A percentile compares a stretch with the other conserved stretches of the same genome.
These are phyloP conservation scores for Saxidomus purpurata DNA, from an alignment of 1,140 invertebrate species.

Conservation along the genomic window DNA sequence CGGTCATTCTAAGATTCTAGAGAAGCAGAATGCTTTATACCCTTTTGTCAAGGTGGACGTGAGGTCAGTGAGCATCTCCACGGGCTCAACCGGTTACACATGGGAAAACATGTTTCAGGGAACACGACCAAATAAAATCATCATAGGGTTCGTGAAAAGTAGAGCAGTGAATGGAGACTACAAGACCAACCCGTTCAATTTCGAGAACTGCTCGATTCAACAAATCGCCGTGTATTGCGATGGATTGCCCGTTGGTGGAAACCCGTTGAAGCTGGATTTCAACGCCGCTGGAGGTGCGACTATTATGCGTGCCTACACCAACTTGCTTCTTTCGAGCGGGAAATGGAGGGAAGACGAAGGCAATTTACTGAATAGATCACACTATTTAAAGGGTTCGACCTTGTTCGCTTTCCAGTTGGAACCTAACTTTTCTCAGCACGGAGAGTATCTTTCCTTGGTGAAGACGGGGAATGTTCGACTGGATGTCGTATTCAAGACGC, in stretches of 20 bases:
- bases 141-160: slow-evolving; percentile 24
- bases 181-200: slow-evolving; percentile 14
- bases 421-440: slow-evolving; percentile 33
- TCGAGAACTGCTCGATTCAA: slow-evolving; percentile 33
- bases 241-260: background rate
- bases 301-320: slow-evolving; percentile 25
- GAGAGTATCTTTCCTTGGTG: slow-evolving; percentile 34
- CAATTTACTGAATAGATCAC: background rate
- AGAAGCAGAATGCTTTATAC: slow-evolving; percentile 32
- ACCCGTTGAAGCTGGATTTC: slow-evolving; percentile 6
- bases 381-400: slow-evolving; percentile 6
- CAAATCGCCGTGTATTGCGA: slow-evolving; percentile 28
- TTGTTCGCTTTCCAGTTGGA: slow-evolving; percentile 29
- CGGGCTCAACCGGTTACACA: background rate
- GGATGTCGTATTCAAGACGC: slow-evolving; percentile 34
- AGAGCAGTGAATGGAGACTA: background rate
- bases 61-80: background rate
- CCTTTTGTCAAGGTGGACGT: slow-evolving; percentile 13
- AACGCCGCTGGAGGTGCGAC: background rate
- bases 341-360: slow-evolving; percentile 53
- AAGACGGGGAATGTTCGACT: slow-evolving; percentile 34
- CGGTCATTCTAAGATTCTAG: slow-evolving; percentile 36
- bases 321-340: background rate
- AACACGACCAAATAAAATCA: background rate
- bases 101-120: slow-evolving; percentile 40